Percentiles rank a stretch among this genome's conserved stretches.
phyloP scores from a whole-genome alignment of 1,140 invertebrate species.

The Ceratitis capitata region DNA sequence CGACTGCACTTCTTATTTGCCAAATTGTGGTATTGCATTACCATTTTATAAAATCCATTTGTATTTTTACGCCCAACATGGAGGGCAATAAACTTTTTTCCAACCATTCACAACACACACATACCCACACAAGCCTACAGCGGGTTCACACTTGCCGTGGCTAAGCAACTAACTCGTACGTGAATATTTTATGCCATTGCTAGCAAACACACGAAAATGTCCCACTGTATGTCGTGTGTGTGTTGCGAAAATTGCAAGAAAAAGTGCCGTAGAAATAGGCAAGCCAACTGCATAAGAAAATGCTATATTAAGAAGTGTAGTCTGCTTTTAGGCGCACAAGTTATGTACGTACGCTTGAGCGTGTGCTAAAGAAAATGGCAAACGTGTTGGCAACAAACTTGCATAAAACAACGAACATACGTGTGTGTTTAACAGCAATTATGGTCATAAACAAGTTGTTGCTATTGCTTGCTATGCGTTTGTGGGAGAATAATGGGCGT shows the following conservation, averaged over 20 bases:
- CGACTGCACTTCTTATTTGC: neutral
- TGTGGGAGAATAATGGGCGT: too few species aligned
- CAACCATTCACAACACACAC: neutral
- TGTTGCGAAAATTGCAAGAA: too few species aligned
- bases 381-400: neutral
- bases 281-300: neutral
- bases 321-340: slow-evolving; percentile 18
- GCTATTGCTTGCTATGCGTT: neutral
- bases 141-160: neutral
- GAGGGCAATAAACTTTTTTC: neutral
- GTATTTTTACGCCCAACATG: neutral
- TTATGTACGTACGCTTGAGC: neutral
- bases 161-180: neutral
- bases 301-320: neutral
- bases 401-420: neutral
- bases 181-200: neutral
- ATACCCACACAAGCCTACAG: neutral
- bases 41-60: neutral
- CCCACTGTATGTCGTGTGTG: neutral
- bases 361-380: neutral
- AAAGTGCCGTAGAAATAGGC: too few species aligned
- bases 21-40: neutral
- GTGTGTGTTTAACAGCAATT: slow-evolving; percentile 31
- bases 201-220: neutral
- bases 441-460: slow-evolving; percentile 36